These are phyloP conservation scores for Siniperca undulata DNA, from an alignment of 2,797 vertebrate genomes.

Conservation along the genomic window DNA sequence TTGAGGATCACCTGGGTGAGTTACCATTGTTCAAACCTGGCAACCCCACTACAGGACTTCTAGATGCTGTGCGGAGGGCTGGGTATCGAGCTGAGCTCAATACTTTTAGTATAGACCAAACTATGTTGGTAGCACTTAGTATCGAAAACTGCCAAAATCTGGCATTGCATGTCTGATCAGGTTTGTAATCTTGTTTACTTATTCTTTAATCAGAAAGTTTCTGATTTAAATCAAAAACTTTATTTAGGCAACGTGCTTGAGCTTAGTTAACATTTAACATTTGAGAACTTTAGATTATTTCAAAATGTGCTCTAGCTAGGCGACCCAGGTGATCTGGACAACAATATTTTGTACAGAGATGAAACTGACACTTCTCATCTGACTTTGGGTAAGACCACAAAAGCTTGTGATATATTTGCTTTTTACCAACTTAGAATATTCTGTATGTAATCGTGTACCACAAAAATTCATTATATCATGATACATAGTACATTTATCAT, in stretches of 20 bases:
- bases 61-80: neutral
- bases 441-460: neutral
- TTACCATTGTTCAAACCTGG: neutral
- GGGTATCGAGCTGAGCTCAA: neutral
- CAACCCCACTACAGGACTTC: neutral
- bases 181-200: neutral
- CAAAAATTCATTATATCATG: neutral
- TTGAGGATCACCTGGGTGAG: neutral
- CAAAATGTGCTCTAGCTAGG: neutral
- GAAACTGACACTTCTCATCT: neutral
- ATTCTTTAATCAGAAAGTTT: neutral
- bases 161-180: neutral
- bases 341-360: neutral
- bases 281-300: neutral
- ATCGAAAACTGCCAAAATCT: no score
- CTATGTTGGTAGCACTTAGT: neutral
- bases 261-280: neutral
- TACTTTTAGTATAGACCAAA: neutral
- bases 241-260: no score
- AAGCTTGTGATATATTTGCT: neutral
- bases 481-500: neutral
- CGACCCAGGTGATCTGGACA: neutral
- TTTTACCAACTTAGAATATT: neutral
- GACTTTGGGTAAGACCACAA: neutral
- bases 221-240: no score